A percentile compares a stretch with the other conserved stretches of the same genome.
phyloP scores from a whole-genome alignment of 2,113 vertebrate genomes.

The Amphilophus citrinellus region DNA sequence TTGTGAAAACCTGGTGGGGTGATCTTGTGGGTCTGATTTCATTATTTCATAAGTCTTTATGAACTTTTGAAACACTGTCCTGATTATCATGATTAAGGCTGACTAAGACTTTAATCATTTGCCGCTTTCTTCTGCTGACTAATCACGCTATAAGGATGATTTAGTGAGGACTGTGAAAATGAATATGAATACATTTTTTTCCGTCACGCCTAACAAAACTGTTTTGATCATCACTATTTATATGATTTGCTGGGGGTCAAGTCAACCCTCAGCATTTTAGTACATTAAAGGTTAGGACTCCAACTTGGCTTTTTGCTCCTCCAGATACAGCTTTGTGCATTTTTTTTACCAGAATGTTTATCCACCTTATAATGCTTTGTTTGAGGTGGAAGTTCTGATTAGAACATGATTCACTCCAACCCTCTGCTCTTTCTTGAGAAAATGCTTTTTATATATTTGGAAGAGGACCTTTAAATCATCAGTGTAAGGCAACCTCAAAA shows the following conservation, averaged over 20 bases:
- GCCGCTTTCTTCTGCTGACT: not conserved
- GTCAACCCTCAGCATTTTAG: not conserved
- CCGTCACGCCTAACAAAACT: not conserved
- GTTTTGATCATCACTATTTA: not conserved
- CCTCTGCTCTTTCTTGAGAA: not conserved
- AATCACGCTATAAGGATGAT: slow-evolving; percentile 5
- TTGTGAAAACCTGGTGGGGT: not conserved
- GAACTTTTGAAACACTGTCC: not conserved
- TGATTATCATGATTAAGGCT: not conserved
- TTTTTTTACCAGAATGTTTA: not conserved
- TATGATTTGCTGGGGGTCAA: not conserved
- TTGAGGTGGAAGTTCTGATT: not conserved
- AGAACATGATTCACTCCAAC: not conserved
- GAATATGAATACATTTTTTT: not conserved
- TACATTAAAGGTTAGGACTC: not conserved
- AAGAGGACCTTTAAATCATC: not conserved
- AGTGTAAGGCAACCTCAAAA: not conserved
- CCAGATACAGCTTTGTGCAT: not conserved
- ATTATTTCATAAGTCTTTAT: not conserved
- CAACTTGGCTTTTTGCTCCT: too few species aligned
- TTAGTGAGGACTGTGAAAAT: not conserved
- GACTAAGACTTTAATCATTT: not conserved
- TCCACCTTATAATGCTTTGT: not conserved
- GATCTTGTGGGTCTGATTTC: not conserved
- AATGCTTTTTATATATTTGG: fast-evolving